Conservation (phyloP, 2,113 vertebrate genomes). For the Nettapus auritus region DNA sequence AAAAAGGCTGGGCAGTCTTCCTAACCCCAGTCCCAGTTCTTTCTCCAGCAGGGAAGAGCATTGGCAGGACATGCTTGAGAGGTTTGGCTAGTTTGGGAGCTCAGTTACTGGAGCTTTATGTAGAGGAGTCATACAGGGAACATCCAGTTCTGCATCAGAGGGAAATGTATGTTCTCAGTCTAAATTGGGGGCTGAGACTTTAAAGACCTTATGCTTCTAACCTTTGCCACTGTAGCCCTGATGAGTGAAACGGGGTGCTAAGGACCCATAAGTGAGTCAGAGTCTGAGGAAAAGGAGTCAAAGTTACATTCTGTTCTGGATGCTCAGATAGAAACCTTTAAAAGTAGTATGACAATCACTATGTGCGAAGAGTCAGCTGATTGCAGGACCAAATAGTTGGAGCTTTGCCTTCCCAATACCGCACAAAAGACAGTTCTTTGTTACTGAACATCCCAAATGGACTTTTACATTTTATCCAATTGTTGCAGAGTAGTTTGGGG, state of each 20-base stretch:
- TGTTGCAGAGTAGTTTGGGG: not conserved
- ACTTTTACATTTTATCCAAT: not conserved
- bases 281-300: not conserved
- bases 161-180: not conserved
- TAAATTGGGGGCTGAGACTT: not conserved
- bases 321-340: not conserved
- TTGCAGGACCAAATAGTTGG: not conserved
- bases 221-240: not conserved
- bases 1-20: not conserved
- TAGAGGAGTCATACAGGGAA: not conserved
- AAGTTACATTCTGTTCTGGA: slow-evolving; percentile 40
- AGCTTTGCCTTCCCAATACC: not conserved
- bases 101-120: not conserved
- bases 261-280: not conserved
- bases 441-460: not conserved
- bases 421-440: not conserved
- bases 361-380: not conserved
- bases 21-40: not conserved
- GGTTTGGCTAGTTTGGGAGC: not conserved
- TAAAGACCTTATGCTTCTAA: slow-evolving; percentile 1
- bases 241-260: slow-evolving; percentile 5
- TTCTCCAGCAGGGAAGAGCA: not conserved
- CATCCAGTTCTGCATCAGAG: not conserved
- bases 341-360: not conserved
- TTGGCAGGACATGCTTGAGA: not conserved